Conservation (phyloP, 2,888 invertebrate genomes). For the Colletes collaris region DNA sequence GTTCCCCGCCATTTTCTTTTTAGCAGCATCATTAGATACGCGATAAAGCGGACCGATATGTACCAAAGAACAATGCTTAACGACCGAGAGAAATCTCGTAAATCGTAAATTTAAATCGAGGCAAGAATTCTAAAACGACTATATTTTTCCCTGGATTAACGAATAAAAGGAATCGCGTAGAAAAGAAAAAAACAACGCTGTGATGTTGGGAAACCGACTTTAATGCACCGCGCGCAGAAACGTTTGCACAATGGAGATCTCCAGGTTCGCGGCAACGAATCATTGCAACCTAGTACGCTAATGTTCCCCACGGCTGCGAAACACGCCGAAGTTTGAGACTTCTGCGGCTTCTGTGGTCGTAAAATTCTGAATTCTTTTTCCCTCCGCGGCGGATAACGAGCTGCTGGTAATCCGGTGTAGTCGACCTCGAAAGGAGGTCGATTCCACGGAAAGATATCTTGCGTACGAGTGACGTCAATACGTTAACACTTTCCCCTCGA, state of each 20-base stretch:
- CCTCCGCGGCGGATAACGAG: slow-evolving; percentile 33
- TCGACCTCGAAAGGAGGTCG: slow-evolving; percentile 75
- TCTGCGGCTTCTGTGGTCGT: neutral
- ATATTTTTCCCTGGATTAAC: neutral
- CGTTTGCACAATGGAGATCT: slow-evolving; percentile 43
- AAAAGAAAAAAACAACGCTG: neutral
- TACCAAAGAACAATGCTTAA: no score
- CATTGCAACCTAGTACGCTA: slow-evolving; percentile 7
- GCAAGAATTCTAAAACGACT: neutral
- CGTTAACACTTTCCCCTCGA: slow-evolving; percentile 72
- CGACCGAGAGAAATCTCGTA: neutral
- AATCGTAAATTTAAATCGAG: neutral
- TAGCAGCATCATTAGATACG: no score
- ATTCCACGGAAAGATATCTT: slow-evolving; percentile 71
- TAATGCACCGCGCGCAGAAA: slow-evolving; percentile 20
- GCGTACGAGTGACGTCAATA: slow-evolving; percentile 72
- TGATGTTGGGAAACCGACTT: slow-evolving; percentile 36
- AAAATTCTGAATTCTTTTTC: neutral
- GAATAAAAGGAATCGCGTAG: slow-evolving; percentile 37
- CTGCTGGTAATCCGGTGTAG: slow-evolving; percentile 57
- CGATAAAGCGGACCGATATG: no score
- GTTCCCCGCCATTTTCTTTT: no score
- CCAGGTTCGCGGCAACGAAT: slow-evolving; percentile 20
- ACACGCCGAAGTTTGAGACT: neutral
- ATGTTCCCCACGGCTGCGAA: neutral